Base-by-base conservation (phyloP, 2,888 invertebrate genomes). In the Megamerina dolium region DNA sequence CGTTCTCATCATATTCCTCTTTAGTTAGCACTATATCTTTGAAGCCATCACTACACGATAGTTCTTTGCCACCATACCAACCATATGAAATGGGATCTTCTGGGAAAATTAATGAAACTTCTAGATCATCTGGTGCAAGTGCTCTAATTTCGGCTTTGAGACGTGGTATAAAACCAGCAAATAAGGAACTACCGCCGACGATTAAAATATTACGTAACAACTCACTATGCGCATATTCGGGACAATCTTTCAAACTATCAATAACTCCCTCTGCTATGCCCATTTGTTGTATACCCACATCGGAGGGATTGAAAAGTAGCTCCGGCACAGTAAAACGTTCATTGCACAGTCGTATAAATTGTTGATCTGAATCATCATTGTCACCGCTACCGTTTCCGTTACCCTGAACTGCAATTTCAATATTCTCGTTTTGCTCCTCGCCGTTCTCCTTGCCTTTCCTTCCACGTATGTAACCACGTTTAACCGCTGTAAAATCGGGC, bases 321-420 rank as follows among this genome's bases (percentile, higher is more conserved):
- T 99, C 99, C 0, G 99, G 97, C 35, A 97, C 86, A 0, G 88
- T 79, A 67, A 99, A 96, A 36, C 97, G 74, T 72, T 99, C 99
- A 61, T 93, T 95, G 70, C 88, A 92, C 57, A 99, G 73, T 30
- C 87, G 74, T 29, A 99, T 75, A 14, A 86, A 82, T 76, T 95
- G 88, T 56, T 82, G 80, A 54, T 82, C 82, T 4, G 45, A 35
- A 4, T 52, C 53, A 17, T 42, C 40, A 0, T 41, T 29, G n/a
- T n/a, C n/a, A n/a, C n/a, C n/a, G n/a, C n/a, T n/a, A n/a, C n/a
- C n/a, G n/a, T n/a, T n/a, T n/a, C n/a, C n/a, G n/a, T n/a, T n/a
- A n/a, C n/a, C n/a, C n/a, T n/a, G n/a, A n/a, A n/a, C n/a, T n/a
- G n/a, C n/a, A n/a, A n/a, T n/a, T n/a, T n/a, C n/a, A n/a, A n/a